Base-by-base conservation (phyloP, 2,113 vertebrate species). In the Lamprotornis superbus region DNA sequence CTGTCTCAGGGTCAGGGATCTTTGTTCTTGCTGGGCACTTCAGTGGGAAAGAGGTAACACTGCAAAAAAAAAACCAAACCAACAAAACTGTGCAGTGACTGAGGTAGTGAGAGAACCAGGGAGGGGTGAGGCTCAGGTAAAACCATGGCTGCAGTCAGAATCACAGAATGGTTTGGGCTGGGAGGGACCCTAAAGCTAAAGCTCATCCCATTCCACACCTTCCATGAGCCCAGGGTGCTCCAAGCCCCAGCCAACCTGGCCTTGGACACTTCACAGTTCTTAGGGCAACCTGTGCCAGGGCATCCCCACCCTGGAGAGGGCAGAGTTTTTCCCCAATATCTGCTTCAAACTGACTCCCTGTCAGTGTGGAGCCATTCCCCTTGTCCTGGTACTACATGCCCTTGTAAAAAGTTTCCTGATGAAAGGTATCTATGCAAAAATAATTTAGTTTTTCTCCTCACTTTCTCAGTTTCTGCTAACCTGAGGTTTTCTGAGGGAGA, bases 161-260 rank as follows among this genome's bases (percentile, higher is more conserved):
- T 13, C 27, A 3, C 24, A 16, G 35, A 24, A 21, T 1, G 3
- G 22, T 52, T 59, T 52, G 44, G 37, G 52, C 2, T 37, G 44
- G 37, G 46, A 31, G 22, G 17, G 11, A 50, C 8, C 42, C 47
- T 35, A 73, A 57, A 40, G 25, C 37, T 35, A 73, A 57, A 40
- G 25, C 37, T 31, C 17, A 23, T 31, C 35, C 52, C 33, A 30
- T 10, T 8, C 17, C 57, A 40, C 31, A 31, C 35, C 31, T 57
- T 12, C 18, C 44, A 12, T 9, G 3, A 14, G 1, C 12, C 37
- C 59, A 57, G 42, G 11, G 0, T 44, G 59, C 50, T 65, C 67
- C 59, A 42, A 50, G 7, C 30, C 64, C n/a, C 1, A 0, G 7
- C 20, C 28, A 53, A 0, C 47, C 56, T 40, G 20, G 13, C 57